These are phyloP conservation scores for Muscicapa comitata DNA, from an alignment of 2,797 vertebrate genomes.

Conservation along the genomic window DNA sequence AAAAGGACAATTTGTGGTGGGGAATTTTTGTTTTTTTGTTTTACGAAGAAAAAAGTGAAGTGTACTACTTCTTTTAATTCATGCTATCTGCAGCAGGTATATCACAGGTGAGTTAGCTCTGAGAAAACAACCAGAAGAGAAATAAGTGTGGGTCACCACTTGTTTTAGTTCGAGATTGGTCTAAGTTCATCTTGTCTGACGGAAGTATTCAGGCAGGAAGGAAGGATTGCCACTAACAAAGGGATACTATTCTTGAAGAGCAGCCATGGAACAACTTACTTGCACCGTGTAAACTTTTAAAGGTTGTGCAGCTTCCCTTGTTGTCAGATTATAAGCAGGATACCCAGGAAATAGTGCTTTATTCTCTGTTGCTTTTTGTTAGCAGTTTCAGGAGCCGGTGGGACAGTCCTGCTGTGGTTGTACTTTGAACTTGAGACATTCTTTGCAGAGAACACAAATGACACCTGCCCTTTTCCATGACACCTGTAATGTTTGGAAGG, in stretches of 20 bases:
- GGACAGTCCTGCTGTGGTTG: neutral
- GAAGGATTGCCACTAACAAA: neutral
- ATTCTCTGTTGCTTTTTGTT: neutral
- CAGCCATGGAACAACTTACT: neutral
- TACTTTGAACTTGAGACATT: neutral
- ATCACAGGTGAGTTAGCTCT: neutral
- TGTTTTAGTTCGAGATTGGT: neutral
- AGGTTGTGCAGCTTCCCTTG: neutral
- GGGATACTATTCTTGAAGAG: neutral
- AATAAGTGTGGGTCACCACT: neutral
- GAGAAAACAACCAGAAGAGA: neutral
- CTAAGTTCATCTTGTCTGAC: neutral
- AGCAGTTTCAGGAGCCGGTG: neutral
- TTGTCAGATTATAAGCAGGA: neutral
- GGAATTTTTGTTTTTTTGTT: neutral
- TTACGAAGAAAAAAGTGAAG: neutral
- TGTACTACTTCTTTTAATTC: neutral
- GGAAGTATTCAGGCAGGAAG: neutral
- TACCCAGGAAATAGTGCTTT: neutral
- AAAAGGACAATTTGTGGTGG: neutral
- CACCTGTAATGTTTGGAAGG: neutral
- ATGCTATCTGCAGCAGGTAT: neutral
- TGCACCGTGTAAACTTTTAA: neutral
- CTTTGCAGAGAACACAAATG: neutral
- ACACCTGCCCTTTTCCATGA: neutral